These are phyloP conservation scores for Brienomyrus longianalis DNA, from an alignment of 2,113 vertebrate genomes.

Conservation along the genomic window DNA sequence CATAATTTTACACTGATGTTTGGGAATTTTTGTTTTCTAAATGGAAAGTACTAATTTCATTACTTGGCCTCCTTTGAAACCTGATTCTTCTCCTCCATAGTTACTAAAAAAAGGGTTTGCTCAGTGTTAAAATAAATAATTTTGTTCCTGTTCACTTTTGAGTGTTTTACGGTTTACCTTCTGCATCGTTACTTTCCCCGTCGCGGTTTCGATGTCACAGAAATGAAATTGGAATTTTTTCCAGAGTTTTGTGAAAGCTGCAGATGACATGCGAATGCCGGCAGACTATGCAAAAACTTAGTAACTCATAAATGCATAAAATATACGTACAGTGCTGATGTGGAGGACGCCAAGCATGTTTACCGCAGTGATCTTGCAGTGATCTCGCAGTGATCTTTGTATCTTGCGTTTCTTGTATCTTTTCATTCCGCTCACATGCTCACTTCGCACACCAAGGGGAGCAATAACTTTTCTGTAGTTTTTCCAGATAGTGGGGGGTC, in stretches of 20 bases:
- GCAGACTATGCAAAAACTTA: not conserved
- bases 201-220: too few relatives aligned
- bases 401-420: not conserved
- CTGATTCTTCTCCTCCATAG: conserved; percentile 18
- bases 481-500: not conserved
- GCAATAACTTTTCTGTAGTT: not conserved
- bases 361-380: not conserved
- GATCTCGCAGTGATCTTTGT: not conserved
- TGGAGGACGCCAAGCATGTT: not conserved
- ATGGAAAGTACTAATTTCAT: conserved; percentile 64
- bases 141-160: not conserved
- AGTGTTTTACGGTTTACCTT: not conserved
- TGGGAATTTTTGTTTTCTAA: conserved; percentile 67
- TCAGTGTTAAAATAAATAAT: not conserved
- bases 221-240: not conserved
- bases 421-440: not conserved
- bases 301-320: not conserved
- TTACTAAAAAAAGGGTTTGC: not conserved
- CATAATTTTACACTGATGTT: conserved; percentile 73
- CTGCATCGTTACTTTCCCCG: too few relatives aligned
- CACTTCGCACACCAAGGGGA: not conserved
- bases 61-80: conserved; percentile 44
- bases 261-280: not conserved
- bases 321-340: not conserved
- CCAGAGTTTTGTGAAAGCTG: not conserved